These are phyloP conservation scores for Phymatocera aterrima DNA, from an alignment of 2,888 invertebrate genomes.

Conservation along the genomic window DNA sequence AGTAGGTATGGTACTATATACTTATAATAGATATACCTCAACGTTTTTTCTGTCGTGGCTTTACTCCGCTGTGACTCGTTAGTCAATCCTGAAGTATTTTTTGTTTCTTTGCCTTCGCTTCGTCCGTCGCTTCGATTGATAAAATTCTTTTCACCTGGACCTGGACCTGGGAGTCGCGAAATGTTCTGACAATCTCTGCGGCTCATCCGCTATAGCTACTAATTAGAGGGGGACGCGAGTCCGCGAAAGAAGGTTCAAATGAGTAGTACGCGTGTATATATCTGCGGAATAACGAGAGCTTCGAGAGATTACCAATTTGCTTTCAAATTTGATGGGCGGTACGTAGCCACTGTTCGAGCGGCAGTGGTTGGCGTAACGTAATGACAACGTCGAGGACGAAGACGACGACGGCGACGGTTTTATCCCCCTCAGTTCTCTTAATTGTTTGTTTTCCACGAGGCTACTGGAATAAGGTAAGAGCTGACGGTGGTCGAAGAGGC, in stretches of 20 bases:
- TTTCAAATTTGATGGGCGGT: background rate
- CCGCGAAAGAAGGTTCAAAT: background rate
- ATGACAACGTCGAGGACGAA: background rate
- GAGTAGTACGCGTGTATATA: too few species aligned
- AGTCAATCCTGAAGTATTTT: background rate
- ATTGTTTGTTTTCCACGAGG: conserved; percentile 27
- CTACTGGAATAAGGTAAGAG: conserved; percentile 13
- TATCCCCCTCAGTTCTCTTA: conserved; percentile 14
- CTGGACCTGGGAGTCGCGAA: too few species aligned
- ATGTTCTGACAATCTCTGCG: too few species aligned
- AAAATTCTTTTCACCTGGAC: too few species aligned
- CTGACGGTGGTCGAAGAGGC: background rate
- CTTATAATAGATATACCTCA: background rate
- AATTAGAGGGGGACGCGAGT: background rate
- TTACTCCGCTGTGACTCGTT: background rate
- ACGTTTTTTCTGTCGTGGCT: conserved; percentile 6
- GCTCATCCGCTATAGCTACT: too few species aligned
- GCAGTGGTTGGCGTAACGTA: background rate
- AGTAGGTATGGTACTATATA: background rate
- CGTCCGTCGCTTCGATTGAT: too few species aligned
- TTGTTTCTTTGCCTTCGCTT: background rate
- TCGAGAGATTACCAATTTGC: conserved; percentile 36
- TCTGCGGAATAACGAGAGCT: background rate
- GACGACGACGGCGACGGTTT: conserved; percentile 2
- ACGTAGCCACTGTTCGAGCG: too few species aligned